These are phyloP conservation scores for Andricus grossulariae DNA, from an alignment of 1,140 invertebrate species.

Conservation along the genomic window DNA sequence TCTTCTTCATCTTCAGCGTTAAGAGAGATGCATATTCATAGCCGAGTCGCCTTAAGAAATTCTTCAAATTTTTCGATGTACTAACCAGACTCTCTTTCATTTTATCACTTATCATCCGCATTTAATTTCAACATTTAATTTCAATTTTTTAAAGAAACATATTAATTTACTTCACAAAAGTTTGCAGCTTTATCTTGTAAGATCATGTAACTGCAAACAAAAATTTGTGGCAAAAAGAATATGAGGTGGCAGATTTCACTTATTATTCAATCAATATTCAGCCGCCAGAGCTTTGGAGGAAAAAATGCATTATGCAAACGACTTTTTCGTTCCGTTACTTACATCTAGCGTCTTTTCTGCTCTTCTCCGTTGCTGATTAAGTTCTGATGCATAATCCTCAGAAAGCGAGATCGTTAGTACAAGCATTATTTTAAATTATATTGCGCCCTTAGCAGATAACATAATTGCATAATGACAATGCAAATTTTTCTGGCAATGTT, in stretches of 20 bases:
- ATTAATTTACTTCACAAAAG: too few species aligned
- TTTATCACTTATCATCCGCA: background rate
- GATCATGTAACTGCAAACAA: too few species aligned
- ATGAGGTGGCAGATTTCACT: conserved; percentile 13
- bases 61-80: conserved; percentile 20
- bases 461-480: background rate
- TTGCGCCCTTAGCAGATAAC: background rate
- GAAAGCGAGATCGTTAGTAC: conserved; percentile 13
- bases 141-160: background rate
- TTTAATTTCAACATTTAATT: background rate
- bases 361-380: conserved; percentile 19
- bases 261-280: conserved; percentile 30
- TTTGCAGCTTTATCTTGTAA: too few species aligned
- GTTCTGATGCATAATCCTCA: conserved; percentile 25
- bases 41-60: conserved; percentile 18
- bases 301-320: conserved; percentile 27
- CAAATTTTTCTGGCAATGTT: background rate
- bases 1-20: conserved; percentile 29
- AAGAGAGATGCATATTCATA: conserved; percentile 47
- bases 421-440: conserved; percentile 1
- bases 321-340: conserved; percentile 24
- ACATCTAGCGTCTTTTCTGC: conserved; percentile 24
- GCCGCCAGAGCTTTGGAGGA: background rate
- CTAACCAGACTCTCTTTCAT: background rate
- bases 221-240: background rate